phyloP scores from a whole-genome alignment of 2,113 vertebrate species.

The Rhabdornis inornatus region DNA sequence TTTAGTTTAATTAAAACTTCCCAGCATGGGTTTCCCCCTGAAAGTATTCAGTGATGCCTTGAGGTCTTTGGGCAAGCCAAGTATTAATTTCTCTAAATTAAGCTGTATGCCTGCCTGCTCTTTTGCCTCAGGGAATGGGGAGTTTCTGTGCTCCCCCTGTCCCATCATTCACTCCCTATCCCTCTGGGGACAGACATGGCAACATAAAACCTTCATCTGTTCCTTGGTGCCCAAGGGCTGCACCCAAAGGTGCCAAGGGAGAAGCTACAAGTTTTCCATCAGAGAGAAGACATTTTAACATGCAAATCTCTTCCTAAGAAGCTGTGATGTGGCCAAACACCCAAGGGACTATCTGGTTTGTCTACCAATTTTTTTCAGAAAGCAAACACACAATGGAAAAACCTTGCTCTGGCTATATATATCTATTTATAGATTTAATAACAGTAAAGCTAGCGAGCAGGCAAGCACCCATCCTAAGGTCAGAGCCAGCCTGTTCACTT shows the following conservation, averaged over 20 bases:
- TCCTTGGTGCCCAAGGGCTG: not conserved
- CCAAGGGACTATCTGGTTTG: not conserved
- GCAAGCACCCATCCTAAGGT: rapidly evolving
- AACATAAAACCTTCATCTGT: not conserved
- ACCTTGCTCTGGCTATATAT: not conserved
- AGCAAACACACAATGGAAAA: not conserved
- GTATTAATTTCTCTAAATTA: not conserved
- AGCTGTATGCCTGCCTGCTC: not conserved
- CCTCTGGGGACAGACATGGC: not conserved
- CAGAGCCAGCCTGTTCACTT: not conserved
- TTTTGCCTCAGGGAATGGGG: not conserved
- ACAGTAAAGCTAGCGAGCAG: rapidly evolving
- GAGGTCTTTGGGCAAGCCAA: not conserved
- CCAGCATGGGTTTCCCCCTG: not conserved
- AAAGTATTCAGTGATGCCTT: not conserved
- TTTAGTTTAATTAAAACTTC: slow-evolving; percentile 38
- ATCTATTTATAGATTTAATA: not conserved
- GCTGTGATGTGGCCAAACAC: not conserved
- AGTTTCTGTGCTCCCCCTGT: not conserved
- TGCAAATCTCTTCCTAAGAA: not conserved
- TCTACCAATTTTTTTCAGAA: not conserved
- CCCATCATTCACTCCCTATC: not conserved
- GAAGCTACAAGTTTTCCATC: not conserved
- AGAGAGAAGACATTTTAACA: not conserved
- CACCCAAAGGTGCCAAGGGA: not conserved